phyloP scores from a whole-genome alignment of 2,797 vertebrate genomes.

The Takifugu rubripes region DNA sequence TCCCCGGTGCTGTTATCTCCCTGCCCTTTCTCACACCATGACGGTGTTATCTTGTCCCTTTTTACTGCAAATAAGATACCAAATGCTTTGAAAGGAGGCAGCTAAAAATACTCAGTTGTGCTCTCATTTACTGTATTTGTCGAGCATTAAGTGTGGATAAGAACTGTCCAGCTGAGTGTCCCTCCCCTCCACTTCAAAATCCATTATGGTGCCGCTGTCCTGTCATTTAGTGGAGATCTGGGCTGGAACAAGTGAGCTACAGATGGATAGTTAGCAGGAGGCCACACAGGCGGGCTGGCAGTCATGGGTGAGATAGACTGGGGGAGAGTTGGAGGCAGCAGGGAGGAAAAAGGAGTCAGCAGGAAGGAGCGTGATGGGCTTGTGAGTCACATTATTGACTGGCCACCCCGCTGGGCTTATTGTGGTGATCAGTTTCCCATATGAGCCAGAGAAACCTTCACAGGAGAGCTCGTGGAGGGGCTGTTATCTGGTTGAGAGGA shows the following conservation, averaged over 20 bases:
- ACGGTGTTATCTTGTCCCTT: constrained; percentile 28
- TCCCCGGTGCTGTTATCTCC: constrained; percentile 23
- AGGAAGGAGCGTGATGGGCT: constrained; percentile 50
- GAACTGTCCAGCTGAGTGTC: constrained; percentile 4
- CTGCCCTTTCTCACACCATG: constrained; percentile 8
- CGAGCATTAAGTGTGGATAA: neutral
- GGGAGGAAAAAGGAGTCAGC: constrained; percentile 41
- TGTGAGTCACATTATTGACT: constrained; percentile 72
- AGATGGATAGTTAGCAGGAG: constrained; percentile 51
- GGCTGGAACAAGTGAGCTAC: constrained; percentile 37
- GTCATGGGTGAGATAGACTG: constrained; percentile 42
- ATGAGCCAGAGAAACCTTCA: constrained; percentile 40
- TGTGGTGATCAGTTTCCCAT: constrained; percentile 65
- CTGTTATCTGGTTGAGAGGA: constrained; percentile 34
- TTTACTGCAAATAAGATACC: constrained; percentile 38
- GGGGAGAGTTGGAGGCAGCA: constrained; percentile 37
- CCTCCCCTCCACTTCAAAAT: neutral
- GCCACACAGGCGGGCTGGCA: constrained; percentile 26
- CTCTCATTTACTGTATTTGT: too few species aligned
- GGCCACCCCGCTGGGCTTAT: constrained; percentile 57
- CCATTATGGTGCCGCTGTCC: constrained; percentile 18
- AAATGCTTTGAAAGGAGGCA: constrained; percentile 27
- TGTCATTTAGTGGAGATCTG: constrained; percentile 33
- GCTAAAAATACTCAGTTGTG: neutral
- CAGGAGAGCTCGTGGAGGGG: constrained; percentile 42